phyloP scores from a whole-genome alignment of 2,113 vertebrate species.

The Rhadina sibilatrix region DNA sequence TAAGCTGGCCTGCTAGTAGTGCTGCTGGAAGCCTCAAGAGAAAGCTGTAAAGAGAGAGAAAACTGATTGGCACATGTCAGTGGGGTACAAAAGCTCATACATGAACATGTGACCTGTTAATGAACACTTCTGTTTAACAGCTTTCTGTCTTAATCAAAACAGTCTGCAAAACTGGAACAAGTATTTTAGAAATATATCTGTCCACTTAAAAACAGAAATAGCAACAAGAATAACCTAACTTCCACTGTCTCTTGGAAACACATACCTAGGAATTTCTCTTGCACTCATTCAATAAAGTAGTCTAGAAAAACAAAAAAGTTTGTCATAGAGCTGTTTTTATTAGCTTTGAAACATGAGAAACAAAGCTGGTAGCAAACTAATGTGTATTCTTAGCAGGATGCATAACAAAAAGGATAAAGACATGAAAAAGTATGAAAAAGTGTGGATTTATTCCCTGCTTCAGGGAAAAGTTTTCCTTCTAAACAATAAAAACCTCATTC shows the following conservation, averaged over 20 bases:
- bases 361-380: background rate
- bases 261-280: background rate
- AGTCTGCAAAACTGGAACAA: background rate
- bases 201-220: background rate
- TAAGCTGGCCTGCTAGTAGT: background rate
- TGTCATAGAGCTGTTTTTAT: background rate
- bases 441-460: background rate
- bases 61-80: background rate
- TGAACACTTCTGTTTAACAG: background rate
- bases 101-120: background rate
- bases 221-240: background rate
- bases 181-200: background rate
- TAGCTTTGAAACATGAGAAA: background rate
- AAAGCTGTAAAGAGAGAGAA: background rate
- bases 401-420: background rate
- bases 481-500: background rate
- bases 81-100: background rate
- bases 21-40: background rate
- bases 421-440: background rate
- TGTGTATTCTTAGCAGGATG: background rate
- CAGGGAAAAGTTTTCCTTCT: background rate
- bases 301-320: background rate
- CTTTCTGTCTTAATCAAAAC: background rate
- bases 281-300: background rate
- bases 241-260: background rate